Conservation (phyloP, 2,888 invertebrate genomes). For the Ptilodon capucinus region DNA sequence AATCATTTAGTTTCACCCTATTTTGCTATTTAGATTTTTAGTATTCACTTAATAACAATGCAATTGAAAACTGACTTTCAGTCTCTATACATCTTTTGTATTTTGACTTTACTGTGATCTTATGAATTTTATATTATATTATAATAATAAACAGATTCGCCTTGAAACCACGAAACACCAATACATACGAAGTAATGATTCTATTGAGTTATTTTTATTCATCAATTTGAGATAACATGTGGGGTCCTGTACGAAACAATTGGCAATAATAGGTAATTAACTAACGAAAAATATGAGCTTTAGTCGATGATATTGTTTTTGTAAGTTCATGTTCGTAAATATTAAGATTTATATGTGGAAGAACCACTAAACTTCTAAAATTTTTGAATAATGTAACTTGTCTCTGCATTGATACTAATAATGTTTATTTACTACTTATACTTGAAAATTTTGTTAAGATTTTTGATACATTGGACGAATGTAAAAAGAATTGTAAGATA, state of each 20-base stretch:
- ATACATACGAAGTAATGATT: constrained; percentile 23
- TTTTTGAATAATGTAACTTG: too few relatives aligned
- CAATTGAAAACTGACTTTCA: not conserved
- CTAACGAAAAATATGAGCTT: too few relatives aligned
- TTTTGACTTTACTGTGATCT: constrained; percentile 36
- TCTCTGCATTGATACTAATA: too few relatives aligned
- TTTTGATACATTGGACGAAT: constrained; percentile 66
- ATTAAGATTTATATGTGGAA: too few relatives aligned
- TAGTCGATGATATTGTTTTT: not conserved
- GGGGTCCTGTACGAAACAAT: not conserved
- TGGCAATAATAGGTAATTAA: not conserved
- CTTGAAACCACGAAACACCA: constrained; percentile 32
- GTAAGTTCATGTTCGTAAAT: constrained; percentile 9
- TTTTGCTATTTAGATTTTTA: too few relatives aligned
- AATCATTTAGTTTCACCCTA: too few relatives aligned
- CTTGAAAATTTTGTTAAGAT: constrained; percentile 46
- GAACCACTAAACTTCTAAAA: too few relatives aligned
- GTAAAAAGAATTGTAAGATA: constrained; percentile 41
- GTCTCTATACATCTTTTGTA: constrained; percentile 14
- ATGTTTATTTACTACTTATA: constrained; percentile 36
- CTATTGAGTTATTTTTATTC: constrained; percentile 18
- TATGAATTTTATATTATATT: constrained; percentile 20
- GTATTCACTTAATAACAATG: too few relatives aligned
- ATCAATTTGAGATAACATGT: constrained; percentile 22
- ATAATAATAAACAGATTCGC: constrained; percentile 25